phyloP scores from a whole-genome alignment of 1,140 invertebrate species.

The Pinna nobilis region DNA sequence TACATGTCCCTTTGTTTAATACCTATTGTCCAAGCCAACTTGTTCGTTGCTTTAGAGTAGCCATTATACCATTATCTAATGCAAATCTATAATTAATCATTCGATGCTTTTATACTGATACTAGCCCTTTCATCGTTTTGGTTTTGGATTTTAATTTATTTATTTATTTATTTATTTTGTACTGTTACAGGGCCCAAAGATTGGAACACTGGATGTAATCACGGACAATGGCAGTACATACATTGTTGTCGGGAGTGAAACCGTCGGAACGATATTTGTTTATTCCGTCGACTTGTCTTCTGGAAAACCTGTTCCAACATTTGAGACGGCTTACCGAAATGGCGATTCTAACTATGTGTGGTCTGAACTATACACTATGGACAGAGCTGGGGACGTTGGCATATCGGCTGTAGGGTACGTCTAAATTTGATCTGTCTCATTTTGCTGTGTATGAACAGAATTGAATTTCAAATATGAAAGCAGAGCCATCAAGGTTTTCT shows the following conservation, averaged over 20 bases:
- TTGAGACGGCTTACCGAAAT: conserved; percentile 34
- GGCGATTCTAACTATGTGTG: conserved; percentile 39
- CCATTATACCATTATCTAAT: too few species aligned
- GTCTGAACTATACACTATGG: conserved; percentile 38
- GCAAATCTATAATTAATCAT: too few species aligned
- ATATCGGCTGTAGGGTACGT: conserved; percentile 39
- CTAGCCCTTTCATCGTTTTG: too few species aligned
- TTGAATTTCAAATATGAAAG: background rate
- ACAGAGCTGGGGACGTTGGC: conserved; percentile 29
- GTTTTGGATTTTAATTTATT: background rate
- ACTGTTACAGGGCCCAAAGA: conserved; percentile 36
- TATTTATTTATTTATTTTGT: background rate
- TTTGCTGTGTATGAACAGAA: background rate
- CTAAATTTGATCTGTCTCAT: background rate
- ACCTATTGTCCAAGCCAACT: too few species aligned
- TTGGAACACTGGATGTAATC: conserved; percentile 34
- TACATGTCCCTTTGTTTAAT: too few species aligned
- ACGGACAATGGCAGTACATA: conserved; percentile 23
- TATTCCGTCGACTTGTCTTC: conserved; percentile 27
- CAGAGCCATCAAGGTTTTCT: too few species aligned
- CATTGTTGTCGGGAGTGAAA: conserved; percentile 38
- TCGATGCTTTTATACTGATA: too few species aligned
- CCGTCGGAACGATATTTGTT: conserved; percentile 31
- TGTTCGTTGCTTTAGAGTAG: too few species aligned
- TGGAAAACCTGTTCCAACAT: conserved; percentile 24